Conservation (phyloP, 2,888 invertebrate genomes). For the Caenorhabditis zanzibari region DNA sequence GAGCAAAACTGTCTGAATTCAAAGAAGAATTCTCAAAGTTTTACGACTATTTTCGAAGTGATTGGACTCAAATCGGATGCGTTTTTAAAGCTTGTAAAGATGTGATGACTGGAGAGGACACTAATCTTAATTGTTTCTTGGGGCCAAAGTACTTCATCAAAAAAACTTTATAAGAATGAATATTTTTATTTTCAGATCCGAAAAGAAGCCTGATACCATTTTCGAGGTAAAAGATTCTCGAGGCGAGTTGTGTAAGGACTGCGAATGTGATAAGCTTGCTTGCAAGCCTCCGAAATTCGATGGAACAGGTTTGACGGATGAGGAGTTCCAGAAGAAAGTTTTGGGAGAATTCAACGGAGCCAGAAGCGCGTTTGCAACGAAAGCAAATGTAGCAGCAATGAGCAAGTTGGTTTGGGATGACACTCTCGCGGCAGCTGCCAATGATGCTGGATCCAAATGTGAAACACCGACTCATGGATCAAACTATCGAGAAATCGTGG, state of each 20-base stretch:
- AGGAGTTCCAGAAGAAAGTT: conserved; percentile 13
- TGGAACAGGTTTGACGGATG: conserved; percentile 10
- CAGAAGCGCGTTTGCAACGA: conserved; percentile 17
- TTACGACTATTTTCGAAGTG: conserved; percentile 24
- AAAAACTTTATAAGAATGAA: background rate
- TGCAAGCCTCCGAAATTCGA: background rate
- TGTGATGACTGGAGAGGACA: conserved; percentile 25
- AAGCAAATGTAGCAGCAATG: background rate
- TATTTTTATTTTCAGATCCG: background rate
- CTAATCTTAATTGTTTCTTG: conserved; percentile 24
- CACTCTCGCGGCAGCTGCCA: conserved; percentile 3
- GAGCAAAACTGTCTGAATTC: background rate
- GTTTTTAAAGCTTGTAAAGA: conserved; percentile 26
- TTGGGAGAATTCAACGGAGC: conserved; percentile 34
- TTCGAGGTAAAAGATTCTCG: background rate
- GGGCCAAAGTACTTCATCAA: conserved; percentile 13
- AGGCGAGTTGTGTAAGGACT: background rate
- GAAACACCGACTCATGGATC: background rate
- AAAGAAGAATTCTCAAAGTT: conserved; percentile 11
- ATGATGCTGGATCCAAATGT: background rate
- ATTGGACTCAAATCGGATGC: conserved; percentile 32
- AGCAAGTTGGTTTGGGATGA: conserved; percentile 27
- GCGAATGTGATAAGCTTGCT: background rate
- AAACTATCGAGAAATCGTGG: background rate
- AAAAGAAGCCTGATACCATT: background rate